Conservation (phyloP, 1,140 invertebrate species). For the Nymphalis io region DNA sequence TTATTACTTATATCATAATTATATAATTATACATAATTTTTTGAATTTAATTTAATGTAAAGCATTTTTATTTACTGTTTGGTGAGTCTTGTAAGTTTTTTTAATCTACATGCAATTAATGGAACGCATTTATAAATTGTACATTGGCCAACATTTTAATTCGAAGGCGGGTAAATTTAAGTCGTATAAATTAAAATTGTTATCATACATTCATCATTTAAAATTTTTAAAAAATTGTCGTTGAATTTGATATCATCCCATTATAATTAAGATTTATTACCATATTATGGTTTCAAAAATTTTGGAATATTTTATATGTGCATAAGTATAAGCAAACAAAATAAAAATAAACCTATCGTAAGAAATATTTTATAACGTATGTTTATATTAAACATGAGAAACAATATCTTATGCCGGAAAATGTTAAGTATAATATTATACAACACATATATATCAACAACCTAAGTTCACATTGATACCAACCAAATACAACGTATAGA, state of each 20-base stretch:
- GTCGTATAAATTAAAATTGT: not conserved
- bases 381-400: not conserved
- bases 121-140: conserved; percentile 4
- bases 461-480: conserved; percentile 30
- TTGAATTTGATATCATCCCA: too few species aligned
- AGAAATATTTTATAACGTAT: conserved; percentile 1
- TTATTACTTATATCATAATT: not conserved
- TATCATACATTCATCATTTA: not conserved
- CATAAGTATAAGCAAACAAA: not conserved
- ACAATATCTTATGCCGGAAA: not conserved
- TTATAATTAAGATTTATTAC: too few species aligned
- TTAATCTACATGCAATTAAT: not conserved
- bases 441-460: conserved; percentile 6
- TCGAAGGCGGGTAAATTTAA: not conserved
- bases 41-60: not conserved
- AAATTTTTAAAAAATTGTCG: too few species aligned
- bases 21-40: not conserved
- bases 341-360: not conserved
- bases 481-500: conserved; percentile 26
- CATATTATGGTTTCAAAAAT: too few species aligned
- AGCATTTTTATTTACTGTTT: not conserved
- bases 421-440: conserved; percentile 2
- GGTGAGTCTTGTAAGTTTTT: not conserved
- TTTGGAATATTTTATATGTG: not conserved
- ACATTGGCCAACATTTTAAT: not conserved